Base-by-base conservation (phyloP, 1,140 invertebrate genomes). In the Aphidius ervi region DNA sequence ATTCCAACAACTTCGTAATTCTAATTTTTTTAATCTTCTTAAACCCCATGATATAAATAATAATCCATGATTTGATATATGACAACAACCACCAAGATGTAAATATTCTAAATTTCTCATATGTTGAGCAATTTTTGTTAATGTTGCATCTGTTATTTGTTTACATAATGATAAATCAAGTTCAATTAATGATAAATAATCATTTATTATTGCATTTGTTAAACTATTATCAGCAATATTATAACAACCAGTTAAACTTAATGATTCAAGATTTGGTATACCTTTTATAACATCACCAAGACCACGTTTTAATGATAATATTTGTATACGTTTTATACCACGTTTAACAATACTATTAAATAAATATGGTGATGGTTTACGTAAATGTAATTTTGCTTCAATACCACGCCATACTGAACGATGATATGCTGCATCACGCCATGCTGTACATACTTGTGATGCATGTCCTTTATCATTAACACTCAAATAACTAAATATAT, bases 151-250 rank as follows among this genome's bases (percentile, higher is more conserved):
- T 1, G 92, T 94, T 20, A 97, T 88, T 80, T 96, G 94, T 78
- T 98, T 98, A 81, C 95, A 98, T 50, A 97, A 81, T 5, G 92
- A 94, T 9, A 98, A 82, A 74, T 97, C 92, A 43, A 97, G 82
- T 59, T 88, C 83, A 50, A 87, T 90, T 3, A 97, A 81, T 10
- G 86, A 84, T 39, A 87, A 85, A 57, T 89, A 78, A 60, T 92
- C 88, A 9, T 86, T 81, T 42, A 84, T 82, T 68, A 97, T 89
- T 1, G 93, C 93, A 66, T 90, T 89, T 6, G 85, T 86, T 45
- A 97, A 78, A n/a, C 90, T 90, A 7, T 83, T 75, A 71, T 91
- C 87, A 31, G 91, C 93, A 31, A 98, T 86, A 74, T 93, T 95
- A 80, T 93, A 97, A 76, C 94, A 97, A 9, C 95, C 95, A 68